Evolutionary conservation across 2,888 invertebrate species (phyloP).

Genomic region (Dichetophora obliterata): DNA sequence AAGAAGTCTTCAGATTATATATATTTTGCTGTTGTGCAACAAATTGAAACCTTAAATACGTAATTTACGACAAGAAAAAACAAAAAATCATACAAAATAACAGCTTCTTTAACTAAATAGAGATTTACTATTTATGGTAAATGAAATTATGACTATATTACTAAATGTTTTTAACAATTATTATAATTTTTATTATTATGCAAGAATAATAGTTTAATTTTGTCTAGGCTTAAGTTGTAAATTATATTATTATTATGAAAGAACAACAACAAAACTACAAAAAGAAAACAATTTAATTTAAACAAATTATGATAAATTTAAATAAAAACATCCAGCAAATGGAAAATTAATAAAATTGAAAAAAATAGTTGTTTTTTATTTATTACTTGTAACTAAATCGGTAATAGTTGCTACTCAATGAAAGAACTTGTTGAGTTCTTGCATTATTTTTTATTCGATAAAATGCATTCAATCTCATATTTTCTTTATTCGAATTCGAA

Average conservation of each 20-base stretch:
- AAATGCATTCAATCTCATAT: no score
- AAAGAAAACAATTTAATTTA: slow-evolving; percentile 32
- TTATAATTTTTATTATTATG: slow-evolving; percentile 37
- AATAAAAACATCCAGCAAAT: slow-evolving; percentile 47
- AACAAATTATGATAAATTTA: slow-evolving; percentile 43
- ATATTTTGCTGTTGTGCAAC: no score
- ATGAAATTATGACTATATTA: not conserved
- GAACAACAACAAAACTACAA: slow-evolving; percentile 25
- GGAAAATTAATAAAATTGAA: slow-evolving; percentile 46
- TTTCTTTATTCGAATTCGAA: no score
- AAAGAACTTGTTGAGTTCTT: no score
- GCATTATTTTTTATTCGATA: no score
- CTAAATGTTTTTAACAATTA: slow-evolving; percentile 24
- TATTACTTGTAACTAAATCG: not conserved
- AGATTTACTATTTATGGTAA: not conserved
- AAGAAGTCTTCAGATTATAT: no score
- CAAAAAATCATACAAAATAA: slow-evolving; percentile 11
- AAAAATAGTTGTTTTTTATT: slow-evolving; percentile 19
- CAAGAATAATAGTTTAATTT: slow-evolving; percentile 53
- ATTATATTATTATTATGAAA: slow-evolving; percentile 63
- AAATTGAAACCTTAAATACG: not conserved
- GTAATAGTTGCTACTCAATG: no score
- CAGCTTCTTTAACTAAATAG: slow-evolving; percentile 16
- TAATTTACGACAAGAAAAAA: slow-evolving; percentile 16
- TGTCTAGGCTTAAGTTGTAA: slow-evolving; percentile 65